phyloP scores from a whole-genome alignment of 2,113 vertebrate genomes.

The Brachionichthys hirsutus region DNA sequence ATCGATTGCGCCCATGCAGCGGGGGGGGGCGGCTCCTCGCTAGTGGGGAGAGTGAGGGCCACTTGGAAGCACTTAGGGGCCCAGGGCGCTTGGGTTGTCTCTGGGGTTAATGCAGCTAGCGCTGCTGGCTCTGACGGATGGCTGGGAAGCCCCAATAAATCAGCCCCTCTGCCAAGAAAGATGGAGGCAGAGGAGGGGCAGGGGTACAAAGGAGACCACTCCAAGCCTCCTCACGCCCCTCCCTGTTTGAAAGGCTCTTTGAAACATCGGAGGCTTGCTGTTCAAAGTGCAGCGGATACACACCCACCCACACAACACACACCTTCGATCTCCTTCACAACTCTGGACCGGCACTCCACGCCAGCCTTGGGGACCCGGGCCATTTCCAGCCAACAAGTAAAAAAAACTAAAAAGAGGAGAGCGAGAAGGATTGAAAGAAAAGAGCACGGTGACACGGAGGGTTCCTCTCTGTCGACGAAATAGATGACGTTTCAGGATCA shows the following conservation, averaged over 20 bases:
- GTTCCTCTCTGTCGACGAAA: slow-evolving; percentile 71
- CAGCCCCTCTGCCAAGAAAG: slow-evolving; percentile 70
- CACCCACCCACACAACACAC: slow-evolving; percentile 6
- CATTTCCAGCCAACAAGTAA: slow-evolving; percentile 61
- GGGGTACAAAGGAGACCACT: slow-evolving; percentile 64
- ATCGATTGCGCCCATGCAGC: slow-evolving; percentile 55
- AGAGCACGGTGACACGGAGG: slow-evolving; percentile 55
- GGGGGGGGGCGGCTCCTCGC: slow-evolving; percentile 46
- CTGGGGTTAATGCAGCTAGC: slow-evolving; percentile 76
- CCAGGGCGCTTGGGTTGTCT: slow-evolving; percentile 66
- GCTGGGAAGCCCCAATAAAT: slow-evolving; percentile 76
- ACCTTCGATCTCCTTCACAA: slow-evolving; percentile 30
- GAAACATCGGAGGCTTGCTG: slow-evolving; percentile 45
- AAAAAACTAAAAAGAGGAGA: slow-evolving; percentile 35
- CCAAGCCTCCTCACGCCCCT: slow-evolving; percentile 41
- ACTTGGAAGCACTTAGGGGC: slow-evolving; percentile 74
- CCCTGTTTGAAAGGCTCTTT: slow-evolving; percentile 56
- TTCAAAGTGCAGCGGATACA: slow-evolving; percentile 49
- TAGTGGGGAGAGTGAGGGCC: slow-evolving; percentile 51
- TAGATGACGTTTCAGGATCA: slow-evolving; percentile 80
- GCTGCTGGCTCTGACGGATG: slow-evolving; percentile 69
- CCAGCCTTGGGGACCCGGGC: slow-evolving; percentile 28
- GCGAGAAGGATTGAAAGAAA: slow-evolving; percentile 36
- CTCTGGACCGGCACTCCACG: slow-evolving; percentile 32
- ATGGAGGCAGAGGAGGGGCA: slow-evolving; percentile 50